Evolutionary conservation across 1,140 invertebrate genomes (phyloP), one percentile per base, ranked within the genome.

Genomic region (Camponotus pennsylvanicus): DNA sequence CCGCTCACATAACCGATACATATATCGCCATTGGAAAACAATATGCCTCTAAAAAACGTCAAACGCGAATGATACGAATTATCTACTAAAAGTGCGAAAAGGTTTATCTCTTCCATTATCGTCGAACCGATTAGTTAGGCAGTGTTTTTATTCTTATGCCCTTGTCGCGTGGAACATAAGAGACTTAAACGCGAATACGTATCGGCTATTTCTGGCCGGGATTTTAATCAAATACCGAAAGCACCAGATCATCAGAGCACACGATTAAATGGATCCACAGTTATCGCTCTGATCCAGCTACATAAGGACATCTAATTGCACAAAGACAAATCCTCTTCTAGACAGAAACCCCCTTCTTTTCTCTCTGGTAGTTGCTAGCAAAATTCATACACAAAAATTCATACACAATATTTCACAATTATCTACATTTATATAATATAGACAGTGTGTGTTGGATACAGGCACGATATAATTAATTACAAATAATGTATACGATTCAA

Each of bases 391-490:
- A 90, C 84, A 91, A 89, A 90, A 92, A 91, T 91, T 92, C 87
- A 88, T 92, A 92, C 82, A 90, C 84, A 91, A 66, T 90, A 89
- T 90, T 45, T 83, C 89, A 52, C 49, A 73, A 90, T 91, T 93
- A 92, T 93, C 93, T 92, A 93, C 91, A 93, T 91, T 91, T 92
- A 92, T 91, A 92, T 91, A 91, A 84, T 86, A 91, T 91, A 94
- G 92, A 94, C 91, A 93, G 89, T 92, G 90, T 79, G 79, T 93
- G 93, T 93, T 93, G 92, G 90, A 94, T 94, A 94, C 93, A 94
- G 94, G 94, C 94, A 94, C 94, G 88, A 94, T 94, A 94, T 93
- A 93, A 93, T 93, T 93, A 93, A 93, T 93, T 93, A 93, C 92
- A 93, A 92, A 93, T 90, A 92, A 93, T 85, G 85, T 90, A 91